A percentile compares a stretch with the other conserved stretches of the same genome.
Evolutionary conservation across 1,140 invertebrate species (phyloP).

Genomic region (Cardiocondyla obscurior): DNA sequence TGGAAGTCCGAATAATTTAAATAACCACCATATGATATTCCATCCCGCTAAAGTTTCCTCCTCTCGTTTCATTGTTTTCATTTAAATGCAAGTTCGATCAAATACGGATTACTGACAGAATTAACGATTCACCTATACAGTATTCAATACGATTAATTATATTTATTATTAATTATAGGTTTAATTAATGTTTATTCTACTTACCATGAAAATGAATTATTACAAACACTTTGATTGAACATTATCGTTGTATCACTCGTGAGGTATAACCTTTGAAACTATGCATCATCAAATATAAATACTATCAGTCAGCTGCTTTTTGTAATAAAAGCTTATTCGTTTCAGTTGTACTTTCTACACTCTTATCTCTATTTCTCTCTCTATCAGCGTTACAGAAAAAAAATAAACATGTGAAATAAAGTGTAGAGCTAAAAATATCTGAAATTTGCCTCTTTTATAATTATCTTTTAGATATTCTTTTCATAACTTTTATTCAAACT

Average conservation of each 20-base stretch:
- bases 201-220: background rate
- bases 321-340: background rate
- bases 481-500: background rate
- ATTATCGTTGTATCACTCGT: background rate
- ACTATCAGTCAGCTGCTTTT: background rate
- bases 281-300: background rate
- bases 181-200: background rate
- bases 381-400: background rate
- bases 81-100: background rate
- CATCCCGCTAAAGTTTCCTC: constrained; percentile 67
- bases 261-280: constrained; percentile 17
- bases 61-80: constrained; percentile 54
- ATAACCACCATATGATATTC: constrained; percentile 78
- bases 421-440: background rate
- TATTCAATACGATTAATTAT: background rate
- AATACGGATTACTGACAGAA: background rate
- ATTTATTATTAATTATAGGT: background rate
- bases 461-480: background rate
- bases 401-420: background rate
- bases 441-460: background rate
- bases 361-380: background rate
- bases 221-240: background rate
- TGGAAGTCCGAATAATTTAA: constrained; percentile 80
- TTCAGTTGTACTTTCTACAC: background rate
- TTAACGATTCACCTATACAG: background rate